These are phyloP conservation scores for Pseudochaenichthys georgianus DNA, from an alignment of 2,797 vertebrate species.

Conservation along the genomic window DNA sequence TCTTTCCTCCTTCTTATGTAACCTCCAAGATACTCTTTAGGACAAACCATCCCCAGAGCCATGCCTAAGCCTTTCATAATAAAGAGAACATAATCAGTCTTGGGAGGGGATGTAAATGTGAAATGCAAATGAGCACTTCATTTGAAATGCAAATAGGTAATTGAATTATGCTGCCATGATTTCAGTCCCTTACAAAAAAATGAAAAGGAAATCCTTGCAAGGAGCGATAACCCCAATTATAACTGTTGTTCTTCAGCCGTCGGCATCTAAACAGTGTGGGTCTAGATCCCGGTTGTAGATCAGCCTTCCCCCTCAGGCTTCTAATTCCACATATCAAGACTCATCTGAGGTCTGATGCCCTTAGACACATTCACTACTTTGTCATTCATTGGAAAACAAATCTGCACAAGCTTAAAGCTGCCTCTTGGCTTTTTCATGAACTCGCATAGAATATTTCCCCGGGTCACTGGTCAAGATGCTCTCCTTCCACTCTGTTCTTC, in stretches of 20 bases:
- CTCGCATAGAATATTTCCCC: conserved; percentile 15
- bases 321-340: conserved; percentile 57
- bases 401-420: conserved; percentile 22
- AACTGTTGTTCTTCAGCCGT: conserved; percentile 56
- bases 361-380: conserved; percentile 25
- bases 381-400: conserved; percentile 24
- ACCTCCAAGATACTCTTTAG: conserved; percentile 54
- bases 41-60: conserved; percentile 49
- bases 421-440: conserved; percentile 43
- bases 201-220: conserved; percentile 59
- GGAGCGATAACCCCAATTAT: conserved; percentile 79
- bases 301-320: conserved; percentile 38
- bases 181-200: conserved; percentile 65
- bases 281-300: conserved; percentile 51
- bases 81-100: conserved; percentile 81
- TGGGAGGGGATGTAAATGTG: conserved; percentile 72
- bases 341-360: conserved; percentile 36
- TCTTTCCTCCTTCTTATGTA: conserved; percentile 35
- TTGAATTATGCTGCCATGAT: conserved; percentile 79
- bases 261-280: conserved; percentile 53
- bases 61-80: conserved; percentile 63
- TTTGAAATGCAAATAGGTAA: conserved; percentile 86
- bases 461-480: conserved; percentile 53
- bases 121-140: conserved; percentile 82
- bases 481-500: conserved; percentile 37